phyloP scores from a whole-genome alignment of 2,888 invertebrate species.

The Drosophila longiperda region DNA sequence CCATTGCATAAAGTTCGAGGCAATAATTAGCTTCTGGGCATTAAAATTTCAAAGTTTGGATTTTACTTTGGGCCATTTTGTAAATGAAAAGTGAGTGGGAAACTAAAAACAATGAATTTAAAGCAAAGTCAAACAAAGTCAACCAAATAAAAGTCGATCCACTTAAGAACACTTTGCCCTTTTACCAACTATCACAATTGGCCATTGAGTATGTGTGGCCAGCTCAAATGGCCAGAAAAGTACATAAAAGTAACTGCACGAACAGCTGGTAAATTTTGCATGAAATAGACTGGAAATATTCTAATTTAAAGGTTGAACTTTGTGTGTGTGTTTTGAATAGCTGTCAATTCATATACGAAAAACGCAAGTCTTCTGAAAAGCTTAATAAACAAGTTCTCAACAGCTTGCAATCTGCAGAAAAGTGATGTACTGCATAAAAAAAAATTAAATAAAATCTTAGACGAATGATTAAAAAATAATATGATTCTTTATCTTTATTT shows the following conservation, averaged over 20 bases:
- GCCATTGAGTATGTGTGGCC: slow-evolving; percentile 7
- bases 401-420: background rate
- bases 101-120: slow-evolving; percentile 41
- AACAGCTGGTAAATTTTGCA: slow-evolving; percentile 2
- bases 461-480: background rate
- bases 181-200: background rate
- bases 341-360: background rate
- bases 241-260: background rate
- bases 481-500: background rate
- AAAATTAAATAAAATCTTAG: background rate
- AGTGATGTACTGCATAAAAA: background rate
- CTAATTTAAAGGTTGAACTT: slow-evolving; percentile 12
- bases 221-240: slow-evolving; percentile 27
- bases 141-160: slow-evolving; percentile 19
- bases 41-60: slow-evolving; percentile 52
- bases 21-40: slow-evolving; percentile 51
- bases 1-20: slow-evolving; percentile 34
- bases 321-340: background rate
- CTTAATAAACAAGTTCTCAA: slow-evolving; percentile 14
- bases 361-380: background rate
- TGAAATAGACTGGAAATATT: slow-evolving; percentile 18
- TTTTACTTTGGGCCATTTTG: slow-evolving; percentile 14
- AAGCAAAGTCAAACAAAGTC: slow-evolving; percentile 25
- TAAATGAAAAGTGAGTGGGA: slow-evolving; percentile 21
- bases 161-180: slow-evolving; percentile 8